phyloP scores from a whole-genome alignment of 2,113 vertebrate genomes.

The Agapornis roseicollis region DNA sequence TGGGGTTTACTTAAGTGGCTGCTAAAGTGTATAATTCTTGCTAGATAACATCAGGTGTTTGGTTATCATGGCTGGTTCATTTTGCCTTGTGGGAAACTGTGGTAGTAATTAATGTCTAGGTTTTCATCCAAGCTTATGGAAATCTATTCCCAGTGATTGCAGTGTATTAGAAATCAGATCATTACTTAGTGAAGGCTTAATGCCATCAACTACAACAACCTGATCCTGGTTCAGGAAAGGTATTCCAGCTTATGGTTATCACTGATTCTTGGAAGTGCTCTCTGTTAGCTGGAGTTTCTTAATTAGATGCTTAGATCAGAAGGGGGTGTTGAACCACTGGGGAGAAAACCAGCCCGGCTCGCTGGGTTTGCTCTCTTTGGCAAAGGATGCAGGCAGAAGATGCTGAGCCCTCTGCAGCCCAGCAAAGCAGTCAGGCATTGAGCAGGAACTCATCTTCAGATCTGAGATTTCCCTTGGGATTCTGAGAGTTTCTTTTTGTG shows the following conservation, averaged over 20 bases:
- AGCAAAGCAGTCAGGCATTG: background rate
- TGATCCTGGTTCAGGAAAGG: background rate
- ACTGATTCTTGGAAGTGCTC: background rate
- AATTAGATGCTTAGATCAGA: background rate
- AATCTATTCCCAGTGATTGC: background rate
- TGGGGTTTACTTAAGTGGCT: background rate
- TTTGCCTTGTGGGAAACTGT: background rate
- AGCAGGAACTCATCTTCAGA: background rate
- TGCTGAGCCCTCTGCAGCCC: background rate
- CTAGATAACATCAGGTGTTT: slow-evolving; percentile 1
- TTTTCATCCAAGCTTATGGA: background rate
- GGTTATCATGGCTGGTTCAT: background rate
- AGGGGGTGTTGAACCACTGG: background rate
- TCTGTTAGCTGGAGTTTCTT: background rate
- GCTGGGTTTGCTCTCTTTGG: background rate
- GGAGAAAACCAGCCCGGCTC: background rate
- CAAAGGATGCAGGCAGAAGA: background rate
- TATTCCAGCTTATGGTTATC: background rate
- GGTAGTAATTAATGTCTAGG: background rate
- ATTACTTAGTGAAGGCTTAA: background rate
- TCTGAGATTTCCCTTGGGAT: background rate
- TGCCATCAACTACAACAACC: background rate
- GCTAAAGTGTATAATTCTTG: background rate
- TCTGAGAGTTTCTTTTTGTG: background rate
- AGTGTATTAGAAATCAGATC: background rate